Conservation (phyloP, 2,797 vertebrate species). For the Sebastolobus altivelis region DNA sequence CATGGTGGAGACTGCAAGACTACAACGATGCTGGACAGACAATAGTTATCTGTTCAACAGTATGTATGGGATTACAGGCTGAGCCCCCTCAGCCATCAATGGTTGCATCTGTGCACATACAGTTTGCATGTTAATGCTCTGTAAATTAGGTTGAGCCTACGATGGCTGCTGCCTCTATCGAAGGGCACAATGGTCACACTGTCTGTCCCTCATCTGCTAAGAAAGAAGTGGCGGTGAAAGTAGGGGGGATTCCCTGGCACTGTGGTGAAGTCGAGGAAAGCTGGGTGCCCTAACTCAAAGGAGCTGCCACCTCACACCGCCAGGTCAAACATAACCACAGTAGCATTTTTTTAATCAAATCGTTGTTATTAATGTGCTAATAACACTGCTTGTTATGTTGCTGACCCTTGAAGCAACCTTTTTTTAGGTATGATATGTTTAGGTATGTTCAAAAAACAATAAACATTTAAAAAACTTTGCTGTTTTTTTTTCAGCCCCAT, state of each 20-base stretch:
- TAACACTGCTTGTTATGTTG: not conserved
- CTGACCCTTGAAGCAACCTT: not conserved
- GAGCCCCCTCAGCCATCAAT: not conserved
- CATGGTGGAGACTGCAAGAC: not conserved
- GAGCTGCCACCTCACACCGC: not conserved
- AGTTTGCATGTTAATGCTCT: slow-evolving; percentile 19
- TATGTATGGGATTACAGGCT: slow-evolving; percentile 1
- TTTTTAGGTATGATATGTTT: not conserved
- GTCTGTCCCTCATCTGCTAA: slow-evolving; percentile 20
- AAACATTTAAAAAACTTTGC: not conserved
- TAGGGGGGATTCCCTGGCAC: not conserved
- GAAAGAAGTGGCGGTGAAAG: not conserved
- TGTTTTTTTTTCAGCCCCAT: not conserved
- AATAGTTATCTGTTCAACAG: slow-evolving; percentile 24
- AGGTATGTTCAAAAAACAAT: not conserved
- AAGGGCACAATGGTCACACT: slow-evolving; percentile 24
- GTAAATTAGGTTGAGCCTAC: slow-evolving; percentile 28
- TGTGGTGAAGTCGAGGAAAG: not conserved
- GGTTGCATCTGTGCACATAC: slow-evolving; percentile 11
- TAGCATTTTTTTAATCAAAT: not conserved
- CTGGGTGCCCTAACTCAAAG: not conserved
- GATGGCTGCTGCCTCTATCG: not conserved
- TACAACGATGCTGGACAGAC: not conserved
- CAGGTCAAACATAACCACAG: not conserved
- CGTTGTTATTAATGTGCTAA: not conserved